These are phyloP conservation scores for Rhynchophorus ferrugineus DNA, from an alignment of 1,140 invertebrate species.

Conservation along the genomic window DNA sequence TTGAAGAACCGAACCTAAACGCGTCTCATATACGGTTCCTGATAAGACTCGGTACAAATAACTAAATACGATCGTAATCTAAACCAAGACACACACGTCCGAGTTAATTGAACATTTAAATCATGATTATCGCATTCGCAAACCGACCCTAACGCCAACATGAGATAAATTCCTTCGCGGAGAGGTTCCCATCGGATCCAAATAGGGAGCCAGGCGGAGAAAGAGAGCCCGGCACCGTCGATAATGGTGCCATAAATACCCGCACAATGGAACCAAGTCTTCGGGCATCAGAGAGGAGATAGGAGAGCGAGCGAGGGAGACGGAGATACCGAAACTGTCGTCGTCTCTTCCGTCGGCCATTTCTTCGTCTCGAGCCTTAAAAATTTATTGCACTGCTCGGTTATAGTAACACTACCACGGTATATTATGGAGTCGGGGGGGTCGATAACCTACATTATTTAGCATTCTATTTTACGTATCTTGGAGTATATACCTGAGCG, in stretches of 20 bases:
- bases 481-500: slow-evolving; percentile 38
- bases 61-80: no score
- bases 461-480: slow-evolving; percentile 39
- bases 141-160: neutral
- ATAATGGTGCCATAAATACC: neutral
- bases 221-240: neutral
- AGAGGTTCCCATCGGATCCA: neutral
- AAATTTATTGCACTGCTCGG: slow-evolving; percentile 23
- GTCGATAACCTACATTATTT: slow-evolving; percentile 42
- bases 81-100: no score
- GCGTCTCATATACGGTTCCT: no score
- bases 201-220: neutral
- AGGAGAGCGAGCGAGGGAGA: neutral
- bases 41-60: no score
- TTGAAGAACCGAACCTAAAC: no score
- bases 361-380: slow-evolving; percentile 20
- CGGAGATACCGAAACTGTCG: neutral
- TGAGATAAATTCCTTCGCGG: neutral
- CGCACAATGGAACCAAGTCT: neutral
- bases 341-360: neutral
- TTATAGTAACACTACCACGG: slow-evolving; percentile 24
- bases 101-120: no score
- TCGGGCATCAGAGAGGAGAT: no score
- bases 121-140: no score
- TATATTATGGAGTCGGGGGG: slow-evolving; percentile 27